Evolutionary conservation across 2,797 vertebrate species (phyloP), one percentile per base, ranked within the genome.

Genomic region (Typhlichthys eigenmanni): DNA sequence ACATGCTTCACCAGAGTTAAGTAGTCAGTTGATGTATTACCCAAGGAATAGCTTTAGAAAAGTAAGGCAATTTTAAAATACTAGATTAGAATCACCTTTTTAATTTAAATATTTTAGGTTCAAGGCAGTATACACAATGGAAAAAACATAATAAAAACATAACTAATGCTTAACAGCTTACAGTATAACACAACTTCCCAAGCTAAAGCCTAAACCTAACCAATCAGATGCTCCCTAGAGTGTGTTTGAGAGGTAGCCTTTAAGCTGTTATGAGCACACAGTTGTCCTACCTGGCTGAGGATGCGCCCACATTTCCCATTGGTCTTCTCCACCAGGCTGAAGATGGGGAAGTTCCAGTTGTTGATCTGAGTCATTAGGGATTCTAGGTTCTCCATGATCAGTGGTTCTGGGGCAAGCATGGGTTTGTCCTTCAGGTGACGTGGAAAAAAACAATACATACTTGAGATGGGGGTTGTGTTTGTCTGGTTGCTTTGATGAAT

Each of bases 311-410:
- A 94, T 83, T 94, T 96, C 72, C 93, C 96, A 38, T 93, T 92
- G 0, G 96, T 99, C 85, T 92, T 96, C 89, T 98, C 96, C 92
- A 97, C 93, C 88, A 99, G 89, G 82, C 85, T 94, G 85, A 99
- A 99, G 88, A 99, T 96, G 17, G 97, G 98, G 75, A 99, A 99
- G 90, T 99, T 99, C 98, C 98, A 99, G 68, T 92, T 97, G 90
- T 96, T 98, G 71, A 99, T 86, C 72, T 98, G 95, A 76, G 91
- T 92, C 94, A 97, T 95, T 64, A 97, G 75, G 14, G 92, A 89
- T 72, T 97, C 96, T 72, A 98, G 81, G 62, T 93, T 95, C 68
- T 96, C 95, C 94, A 98, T 98, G 76, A 99, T 67, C 74, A 99
- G 85, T 0, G 96, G 97, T 76, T 98, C 95, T 1, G 96, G 96